phyloP scores from a whole-genome alignment of 2,113 vertebrate species.

The Ginglymostoma cirratum region DNA sequence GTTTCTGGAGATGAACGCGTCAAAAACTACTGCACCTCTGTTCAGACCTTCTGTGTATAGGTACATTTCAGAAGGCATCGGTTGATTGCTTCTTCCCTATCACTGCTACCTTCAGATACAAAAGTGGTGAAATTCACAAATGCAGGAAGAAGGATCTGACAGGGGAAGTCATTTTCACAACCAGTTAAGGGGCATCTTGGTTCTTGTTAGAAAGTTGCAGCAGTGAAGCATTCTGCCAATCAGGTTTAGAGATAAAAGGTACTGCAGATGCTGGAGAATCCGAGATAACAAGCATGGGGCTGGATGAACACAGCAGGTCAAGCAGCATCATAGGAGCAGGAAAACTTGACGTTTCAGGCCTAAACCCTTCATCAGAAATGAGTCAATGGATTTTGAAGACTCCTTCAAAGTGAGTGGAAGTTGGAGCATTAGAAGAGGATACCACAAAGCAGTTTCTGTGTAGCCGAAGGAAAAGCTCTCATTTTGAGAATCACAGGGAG shows the following conservation, averaged over 20 bases:
- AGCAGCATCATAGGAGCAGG: too few species aligned
- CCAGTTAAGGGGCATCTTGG: background rate
- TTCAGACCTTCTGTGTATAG: background rate
- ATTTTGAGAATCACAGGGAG: background rate
- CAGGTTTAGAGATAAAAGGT: too few species aligned
- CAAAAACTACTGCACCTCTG: background rate
- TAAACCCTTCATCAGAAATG: too few species aligned
- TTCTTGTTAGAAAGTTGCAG: background rate
- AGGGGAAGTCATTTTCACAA: background rate
- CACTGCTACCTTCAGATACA: background rate
- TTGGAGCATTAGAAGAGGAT: background rate
- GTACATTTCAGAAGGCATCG: background rate
- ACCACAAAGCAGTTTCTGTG: background rate
- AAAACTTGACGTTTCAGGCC: too few species aligned
- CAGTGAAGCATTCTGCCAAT: background rate
- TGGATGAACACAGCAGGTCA: too few species aligned
- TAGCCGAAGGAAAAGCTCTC: background rate
- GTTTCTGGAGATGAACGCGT: background rate
- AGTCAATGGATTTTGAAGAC: background rate
- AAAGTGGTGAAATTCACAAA: background rate
- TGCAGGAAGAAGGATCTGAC: background rate
- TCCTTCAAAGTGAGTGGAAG: background rate
- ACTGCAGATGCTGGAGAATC: too few species aligned
- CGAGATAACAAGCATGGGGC: too few species aligned
- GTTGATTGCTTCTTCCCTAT: background rate